Evolutionary conservation across 2,113 vertebrate genomes (phyloP).

Genomic region (Ardeotis arabs): DNA sequence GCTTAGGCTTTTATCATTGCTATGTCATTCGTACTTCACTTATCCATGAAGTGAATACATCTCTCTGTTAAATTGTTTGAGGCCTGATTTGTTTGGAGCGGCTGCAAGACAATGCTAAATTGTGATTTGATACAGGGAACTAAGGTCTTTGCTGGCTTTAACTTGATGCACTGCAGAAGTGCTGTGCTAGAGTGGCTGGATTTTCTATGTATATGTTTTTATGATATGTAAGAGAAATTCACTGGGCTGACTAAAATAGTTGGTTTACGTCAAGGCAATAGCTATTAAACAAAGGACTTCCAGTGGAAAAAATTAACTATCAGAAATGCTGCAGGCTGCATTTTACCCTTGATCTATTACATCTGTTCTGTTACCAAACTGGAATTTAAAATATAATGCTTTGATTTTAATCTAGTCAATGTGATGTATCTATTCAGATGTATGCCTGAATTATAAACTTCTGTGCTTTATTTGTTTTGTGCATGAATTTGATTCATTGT

Average conservation of each 20-base stretch:
- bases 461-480: background rate
- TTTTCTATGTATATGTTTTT: background rate
- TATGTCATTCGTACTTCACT: background rate
- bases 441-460: conserved; percentile 1
- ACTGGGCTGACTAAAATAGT: background rate
- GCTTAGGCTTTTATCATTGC: background rate
- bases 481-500: conserved; percentile 1
- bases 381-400: background rate
- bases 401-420: background rate
- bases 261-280: background rate
- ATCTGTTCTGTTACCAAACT: background rate
- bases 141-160: background rate
- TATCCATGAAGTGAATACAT: background rate
- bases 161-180: background rate
- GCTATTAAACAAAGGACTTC: background rate
- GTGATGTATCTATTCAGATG: background rate
- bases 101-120: background rate
- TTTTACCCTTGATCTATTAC: background rate
- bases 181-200: background rate
- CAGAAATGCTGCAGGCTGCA: background rate
- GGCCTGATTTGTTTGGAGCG: background rate
- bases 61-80: background rate
- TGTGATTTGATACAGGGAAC: background rate
- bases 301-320: background rate
- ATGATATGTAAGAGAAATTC: background rate